Conservation (phyloP, 1,140 invertebrate species). For the Globodera rostochiensis region DNA sequence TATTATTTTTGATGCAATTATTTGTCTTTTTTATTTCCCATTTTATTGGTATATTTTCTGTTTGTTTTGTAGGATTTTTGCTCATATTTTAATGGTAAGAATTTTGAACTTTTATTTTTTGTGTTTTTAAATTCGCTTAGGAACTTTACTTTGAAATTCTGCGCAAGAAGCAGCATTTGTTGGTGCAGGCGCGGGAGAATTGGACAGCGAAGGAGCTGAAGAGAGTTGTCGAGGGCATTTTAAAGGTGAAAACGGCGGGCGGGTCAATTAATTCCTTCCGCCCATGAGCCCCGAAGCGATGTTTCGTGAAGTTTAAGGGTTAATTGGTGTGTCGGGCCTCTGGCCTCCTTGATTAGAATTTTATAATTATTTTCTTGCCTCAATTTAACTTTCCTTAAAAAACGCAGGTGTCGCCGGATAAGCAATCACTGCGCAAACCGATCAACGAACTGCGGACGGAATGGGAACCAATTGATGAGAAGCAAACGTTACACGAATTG, state of each 20-base stretch:
- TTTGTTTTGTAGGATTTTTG: conserved; percentile 4
- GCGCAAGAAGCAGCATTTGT: conserved; percentile 51
- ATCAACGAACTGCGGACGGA: conserved; percentile 34
- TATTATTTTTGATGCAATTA: not conserved
- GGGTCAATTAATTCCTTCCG: no score
- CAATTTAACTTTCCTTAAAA: no score
- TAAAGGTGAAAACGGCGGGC: conserved; percentile 39
- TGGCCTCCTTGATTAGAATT: no score
- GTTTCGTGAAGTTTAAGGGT: no score
- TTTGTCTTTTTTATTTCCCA: not conserved
- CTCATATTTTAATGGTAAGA: not conserved
- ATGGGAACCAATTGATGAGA: conserved; percentile 48
- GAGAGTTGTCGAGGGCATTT: conserved; percentile 47
- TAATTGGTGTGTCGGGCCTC: no score
- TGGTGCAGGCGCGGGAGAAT: conserved; percentile 43
- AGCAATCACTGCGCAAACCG: conserved; percentile 46
- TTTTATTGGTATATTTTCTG: not conserved
- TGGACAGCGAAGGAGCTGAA: conserved; percentile 49
- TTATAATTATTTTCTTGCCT: no score
- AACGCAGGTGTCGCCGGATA: conserved; percentile 21
- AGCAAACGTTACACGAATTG: conserved; percentile 42
- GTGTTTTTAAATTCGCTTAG: conserved; percentile 13
- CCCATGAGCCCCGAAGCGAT: no score
- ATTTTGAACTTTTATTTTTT: not conserved
- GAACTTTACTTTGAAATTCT: conserved; percentile 56